Base-by-base conservation (phyloP, 2,888 invertebrate species). In the Dasysyrphus albostriatus region DNA sequence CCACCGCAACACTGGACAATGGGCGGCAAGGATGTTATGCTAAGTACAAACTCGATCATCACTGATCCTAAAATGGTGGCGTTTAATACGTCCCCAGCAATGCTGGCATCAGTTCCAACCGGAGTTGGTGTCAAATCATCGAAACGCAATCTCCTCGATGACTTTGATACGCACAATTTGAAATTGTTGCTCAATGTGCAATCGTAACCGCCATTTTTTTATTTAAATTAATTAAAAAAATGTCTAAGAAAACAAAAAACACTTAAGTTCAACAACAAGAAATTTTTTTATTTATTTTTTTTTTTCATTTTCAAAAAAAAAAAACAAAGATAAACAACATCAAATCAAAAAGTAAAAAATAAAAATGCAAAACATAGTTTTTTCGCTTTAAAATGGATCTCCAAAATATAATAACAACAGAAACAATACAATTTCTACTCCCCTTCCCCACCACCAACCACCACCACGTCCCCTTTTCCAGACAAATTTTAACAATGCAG, bases 1-100 rank as follows among this genome's bases (percentile, higher is more conserved):
- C 97, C 97, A 90, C 97, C 97, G 82, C 94, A 94, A 88, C 96
- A 96, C 93, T 97, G 97, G 97, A 94, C 95, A 92, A 89, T 91
- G 16, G 78, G 88, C 81, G 88, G 84, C 77, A 84, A 88, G 67
- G 81, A 85, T 83, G 87, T 83, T 75, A 87, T 83, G 83, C 75
- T 87, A 75, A 87, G 87, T 87, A 87, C 87, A 87, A 87, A 83
- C 67, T 65, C 70, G 37, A 87, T 83, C 83, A 87, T 87, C 75
- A 83, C 83, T 72, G 87, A 87, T 49, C 87, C 82, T 44, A 87
- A 78, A 47, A 83, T 83, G 87, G 74, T 87, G 29, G 34, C 83
- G 32, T 80, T 63, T 42, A 47, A 51, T 63, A 69, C 47, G 63
- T 75, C 75, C 65, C 63, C 54, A 63, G 89, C 90, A 90, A 90